Evolutionary conservation across 2,113 vertebrate species (phyloP).

Genomic region (Ptychochromis oligacanthus): DNA sequence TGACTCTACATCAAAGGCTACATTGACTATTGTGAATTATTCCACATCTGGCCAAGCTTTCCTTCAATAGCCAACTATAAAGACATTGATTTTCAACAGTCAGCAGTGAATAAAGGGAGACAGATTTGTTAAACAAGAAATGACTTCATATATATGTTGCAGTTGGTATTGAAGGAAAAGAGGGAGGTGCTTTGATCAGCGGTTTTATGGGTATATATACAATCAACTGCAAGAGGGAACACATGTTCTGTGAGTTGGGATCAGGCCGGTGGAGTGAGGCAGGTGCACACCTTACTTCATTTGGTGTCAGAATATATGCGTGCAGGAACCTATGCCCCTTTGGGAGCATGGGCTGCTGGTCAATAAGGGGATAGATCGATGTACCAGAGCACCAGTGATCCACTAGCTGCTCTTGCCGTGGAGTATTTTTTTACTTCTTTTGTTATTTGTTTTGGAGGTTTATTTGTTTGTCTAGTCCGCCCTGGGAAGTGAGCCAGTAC

Average conservation of each 20-base stretch:
- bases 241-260: neutral
- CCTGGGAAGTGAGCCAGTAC: neutral
- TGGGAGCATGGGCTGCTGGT: neutral
- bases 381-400: neutral
- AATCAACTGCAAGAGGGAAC: neutral
- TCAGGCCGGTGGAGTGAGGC: too few species aligned
- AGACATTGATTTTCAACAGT: conserved; percentile 45
- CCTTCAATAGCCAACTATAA: conserved; percentile 35
- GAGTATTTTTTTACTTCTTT: neutral
- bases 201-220: neutral
- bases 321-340: neutral
- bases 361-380: neutral
- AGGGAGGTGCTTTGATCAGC: neutral
- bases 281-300: too few species aligned
- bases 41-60: conserved; percentile 42
- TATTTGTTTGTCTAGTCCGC: neutral
- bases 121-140: neutral
- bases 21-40: conserved; percentile 54
- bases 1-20: conserved; percentile 62
- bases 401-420: neutral
- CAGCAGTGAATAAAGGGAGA: conserved; percentile 29
- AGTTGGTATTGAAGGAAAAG: too few species aligned
- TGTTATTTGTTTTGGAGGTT: too few species aligned
- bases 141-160: neutral
- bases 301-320: too few species aligned